Percentiles rank a stretch among this genome's conserved stretches.
Evolutionary conservation across 2,888 invertebrate species (phyloP).

Genomic region (Nineta flava): DNA sequence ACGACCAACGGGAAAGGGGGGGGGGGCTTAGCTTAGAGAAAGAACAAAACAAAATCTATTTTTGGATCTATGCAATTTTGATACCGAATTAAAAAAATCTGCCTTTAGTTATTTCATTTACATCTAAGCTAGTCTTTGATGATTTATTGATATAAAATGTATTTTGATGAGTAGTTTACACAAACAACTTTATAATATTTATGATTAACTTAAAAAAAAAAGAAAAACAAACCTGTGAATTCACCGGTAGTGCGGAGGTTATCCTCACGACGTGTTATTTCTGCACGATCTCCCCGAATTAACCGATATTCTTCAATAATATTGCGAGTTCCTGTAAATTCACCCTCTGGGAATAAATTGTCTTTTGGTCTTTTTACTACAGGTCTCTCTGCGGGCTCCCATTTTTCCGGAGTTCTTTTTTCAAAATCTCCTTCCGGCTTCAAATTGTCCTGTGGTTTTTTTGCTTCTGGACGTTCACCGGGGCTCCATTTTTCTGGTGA

Average conservation of each 20-base stretch:
- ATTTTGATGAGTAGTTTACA: no score
- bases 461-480: constrained; percentile 23
- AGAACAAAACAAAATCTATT: no score
- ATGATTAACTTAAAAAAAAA: no score
- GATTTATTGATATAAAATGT: no score
- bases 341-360: constrained; percentile 28
- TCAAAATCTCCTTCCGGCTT: constrained; percentile 30
- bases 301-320: constrained; percentile 39
- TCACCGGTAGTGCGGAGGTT: constrained; percentile 49
- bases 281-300: constrained; percentile 45
- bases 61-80: no score
- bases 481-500: constrained; percentile 25
- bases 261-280: constrained; percentile 45
- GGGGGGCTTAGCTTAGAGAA: no score
- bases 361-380: constrained; percentile 26
- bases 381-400: constrained; percentile 26
- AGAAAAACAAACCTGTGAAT: constrained; percentile 38
- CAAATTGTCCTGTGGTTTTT: constrained; percentile 33
- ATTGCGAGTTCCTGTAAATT: constrained; percentile 32
- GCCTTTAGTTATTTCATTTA: no score
- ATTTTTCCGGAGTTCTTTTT: constrained; percentile 18
- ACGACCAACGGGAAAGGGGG: no score
- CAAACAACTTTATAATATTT: no score
- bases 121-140: no score
- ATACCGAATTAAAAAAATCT: no score